Evolutionary conservation across 23 tunicate species (phyloP).

Genomic region (Halocynthia aurantium): DNA sequence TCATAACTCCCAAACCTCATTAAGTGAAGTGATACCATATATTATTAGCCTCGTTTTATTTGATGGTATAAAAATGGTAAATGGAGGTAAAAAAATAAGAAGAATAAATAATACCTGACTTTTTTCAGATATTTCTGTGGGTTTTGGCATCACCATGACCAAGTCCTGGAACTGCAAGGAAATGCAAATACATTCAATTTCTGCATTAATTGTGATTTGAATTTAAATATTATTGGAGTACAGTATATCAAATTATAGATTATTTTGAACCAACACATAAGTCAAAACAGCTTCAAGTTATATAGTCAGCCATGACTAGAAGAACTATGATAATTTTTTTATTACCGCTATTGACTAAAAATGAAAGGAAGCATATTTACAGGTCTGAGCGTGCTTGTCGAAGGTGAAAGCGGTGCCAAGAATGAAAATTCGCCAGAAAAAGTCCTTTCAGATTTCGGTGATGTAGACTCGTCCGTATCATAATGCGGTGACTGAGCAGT

Average conservation of each 20-base stretch:
- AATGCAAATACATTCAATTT: background rate
- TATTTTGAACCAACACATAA: too few relatives aligned
- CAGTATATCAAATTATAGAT: too few relatives aligned
- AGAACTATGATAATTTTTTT: background rate
- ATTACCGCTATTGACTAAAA: too few relatives aligned
- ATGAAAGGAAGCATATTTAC: background rate
- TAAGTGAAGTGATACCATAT: too few relatives aligned
- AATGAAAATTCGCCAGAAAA: slow-evolving; percentile 52
- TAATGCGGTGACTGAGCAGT: background rate
- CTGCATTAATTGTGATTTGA: too few relatives aligned
- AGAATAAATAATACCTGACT: background rate
- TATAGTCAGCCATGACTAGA: background rate
- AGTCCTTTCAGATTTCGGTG: slow-evolving; percentile 28
- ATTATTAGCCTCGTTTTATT: too few relatives aligned
- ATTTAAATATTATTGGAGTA: too few relatives aligned
- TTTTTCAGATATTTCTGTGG: background rate
- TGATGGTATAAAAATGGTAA: too few relatives aligned
- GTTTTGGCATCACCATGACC: slow-evolving; percentile 25
- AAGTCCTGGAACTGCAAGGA: slow-evolving; percentile 32
- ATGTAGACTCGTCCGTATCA: background rate
- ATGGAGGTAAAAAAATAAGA: too few relatives aligned
- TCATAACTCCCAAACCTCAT: too few relatives aligned
- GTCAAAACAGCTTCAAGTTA: too few relatives aligned
- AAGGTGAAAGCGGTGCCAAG: slow-evolving; percentile 40
- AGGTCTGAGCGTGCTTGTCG: slow-evolving; percentile 11